Base-by-base conservation (phyloP, 2,888 invertebrate species). In the Drosophila formosana region DNA sequence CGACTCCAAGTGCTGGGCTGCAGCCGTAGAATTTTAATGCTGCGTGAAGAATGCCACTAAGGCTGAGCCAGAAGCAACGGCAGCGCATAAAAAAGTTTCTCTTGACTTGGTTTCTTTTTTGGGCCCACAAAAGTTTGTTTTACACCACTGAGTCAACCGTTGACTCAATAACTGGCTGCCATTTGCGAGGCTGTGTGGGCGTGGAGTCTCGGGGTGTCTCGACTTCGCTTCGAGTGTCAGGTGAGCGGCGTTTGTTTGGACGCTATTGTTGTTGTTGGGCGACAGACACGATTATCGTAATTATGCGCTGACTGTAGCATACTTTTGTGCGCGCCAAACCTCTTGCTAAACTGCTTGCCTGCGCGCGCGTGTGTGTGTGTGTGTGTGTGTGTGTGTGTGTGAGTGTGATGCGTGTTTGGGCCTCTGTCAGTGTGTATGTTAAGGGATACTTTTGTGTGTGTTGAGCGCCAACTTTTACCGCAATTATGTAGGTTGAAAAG, bases 231-330 rank as follows among this genome's bases (percentile, higher is more conserved):
- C 25, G 52, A 62, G 65, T 51, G 64, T 64, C 66, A 75, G 75
- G 66, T 64, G 71, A 72, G 64, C 57, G 58, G 32, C 37, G 37
- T 62, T 75, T 67, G 61, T 51, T 65, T 75, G 75, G 71, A 71
- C 71, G 39, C 39, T 18, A 18, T 61, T 60, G 56, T 53, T 51
- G 61, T 72, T 67, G 65, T 47, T 72, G 71, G 57, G 66, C 82
- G 85, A 79, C 81, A 80, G 86, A 82, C 82, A 80, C 88, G 88
- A 88, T 89, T 88, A 88, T 89, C 86, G 89, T 86, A 88, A 88
- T 89, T 88, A 88, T 88, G 89, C 88, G 82, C 72, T 69, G 79
- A 74, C 67, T 75, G 76, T 79, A 88, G 82, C 78, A 82, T 78
- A 82, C 85, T 80, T 80, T 85, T 88, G 62, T 80, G 80, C 66